phyloP scores from a whole-genome alignment of 2,888 invertebrate genomes.

The Trisateles emortualis region DNA sequence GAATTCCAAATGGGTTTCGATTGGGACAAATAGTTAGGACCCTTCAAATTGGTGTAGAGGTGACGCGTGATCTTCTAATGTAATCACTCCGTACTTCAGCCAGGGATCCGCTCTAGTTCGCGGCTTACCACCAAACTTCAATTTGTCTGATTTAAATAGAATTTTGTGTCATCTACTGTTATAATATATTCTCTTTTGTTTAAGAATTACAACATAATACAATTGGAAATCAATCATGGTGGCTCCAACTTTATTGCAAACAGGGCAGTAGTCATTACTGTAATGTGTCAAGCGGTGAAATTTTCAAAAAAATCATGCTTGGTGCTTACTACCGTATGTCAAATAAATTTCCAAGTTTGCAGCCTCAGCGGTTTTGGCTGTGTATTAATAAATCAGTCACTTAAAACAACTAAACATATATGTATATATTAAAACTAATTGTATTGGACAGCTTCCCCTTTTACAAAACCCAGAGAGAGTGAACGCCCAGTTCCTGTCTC shows the following conservation, averaged over 20 bases:
- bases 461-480: neutral
- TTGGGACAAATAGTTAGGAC: slow-evolving; percentile 55
- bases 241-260: no score
- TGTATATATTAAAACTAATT: neutral
- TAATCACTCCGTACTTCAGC: slow-evolving; percentile 40
- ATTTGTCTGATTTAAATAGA: slow-evolving; percentile 42
- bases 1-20: slow-evolving; percentile 68
- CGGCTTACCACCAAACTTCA: slow-evolving; percentile 39
- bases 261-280: no score
- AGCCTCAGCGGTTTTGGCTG: no score
- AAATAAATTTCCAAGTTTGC: no score
- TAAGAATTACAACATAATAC: no score
- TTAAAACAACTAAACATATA: no score
- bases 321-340: no score
- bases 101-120: slow-evolving; percentile 35
- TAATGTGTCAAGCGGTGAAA: no score
- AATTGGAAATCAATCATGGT: no score
- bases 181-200: neutral
- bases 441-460: neutral
- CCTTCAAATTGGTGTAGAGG: slow-evolving; percentile 53
- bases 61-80: slow-evolving; percentile 57
- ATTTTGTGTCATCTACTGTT: slow-evolving; percentile 19
- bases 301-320: no score
- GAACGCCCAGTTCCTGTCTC: slow-evolving; percentile 11
- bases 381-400: no score